Percentiles rank a stretch among this genome's conserved stretches.
Conservation (phyloP, 2,888 invertebrate species). For the Philhelius pedissequus region DNA sequence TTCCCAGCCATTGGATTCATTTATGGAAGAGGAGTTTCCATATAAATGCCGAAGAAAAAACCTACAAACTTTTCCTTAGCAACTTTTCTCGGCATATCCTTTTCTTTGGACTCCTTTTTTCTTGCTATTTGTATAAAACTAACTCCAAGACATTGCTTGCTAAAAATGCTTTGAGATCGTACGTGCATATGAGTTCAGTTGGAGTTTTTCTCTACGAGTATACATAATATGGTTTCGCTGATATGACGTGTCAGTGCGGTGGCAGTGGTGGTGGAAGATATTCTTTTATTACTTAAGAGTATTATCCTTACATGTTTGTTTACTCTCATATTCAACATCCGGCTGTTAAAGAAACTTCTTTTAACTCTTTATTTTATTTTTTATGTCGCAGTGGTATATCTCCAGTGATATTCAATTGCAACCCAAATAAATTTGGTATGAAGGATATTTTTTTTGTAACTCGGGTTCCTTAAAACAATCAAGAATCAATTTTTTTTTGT, state of each 20-base stretch:
- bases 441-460: too few species aligned
- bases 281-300: slow-evolving; percentile 67
- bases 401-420: neutral
- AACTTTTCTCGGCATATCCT: slow-evolving; percentile 1
- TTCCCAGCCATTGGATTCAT: slow-evolving; percentile 57
- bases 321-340: slow-evolving; percentile 54
- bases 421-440: neutral
- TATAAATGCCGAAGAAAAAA: neutral
- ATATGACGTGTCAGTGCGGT: slow-evolving; percentile 27
- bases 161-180: slow-evolving; percentile 45
- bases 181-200: slow-evolving; percentile 54
- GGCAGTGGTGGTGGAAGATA: slow-evolving; percentile 6
- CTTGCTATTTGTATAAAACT: neutral
- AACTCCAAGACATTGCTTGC: neutral
- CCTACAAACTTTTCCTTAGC: slow-evolving; percentile 22
- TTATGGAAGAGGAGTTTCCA: slow-evolving; percentile 20
- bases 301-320: slow-evolving; percentile 66
- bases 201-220: neutral
- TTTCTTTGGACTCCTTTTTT: slow-evolving; percentile 11
- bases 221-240: slow-evolving; percentile 6
- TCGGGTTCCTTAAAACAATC: neutral
- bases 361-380: neutral
- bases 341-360: neutral
- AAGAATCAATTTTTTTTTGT: neutral
- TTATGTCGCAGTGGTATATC: neutral